Percentiles rank a stretch among this genome's conserved stretches.
phyloP scores from a whole-genome alignment of 2,888 invertebrate genomes.

The Spilarctia lutea region DNA sequence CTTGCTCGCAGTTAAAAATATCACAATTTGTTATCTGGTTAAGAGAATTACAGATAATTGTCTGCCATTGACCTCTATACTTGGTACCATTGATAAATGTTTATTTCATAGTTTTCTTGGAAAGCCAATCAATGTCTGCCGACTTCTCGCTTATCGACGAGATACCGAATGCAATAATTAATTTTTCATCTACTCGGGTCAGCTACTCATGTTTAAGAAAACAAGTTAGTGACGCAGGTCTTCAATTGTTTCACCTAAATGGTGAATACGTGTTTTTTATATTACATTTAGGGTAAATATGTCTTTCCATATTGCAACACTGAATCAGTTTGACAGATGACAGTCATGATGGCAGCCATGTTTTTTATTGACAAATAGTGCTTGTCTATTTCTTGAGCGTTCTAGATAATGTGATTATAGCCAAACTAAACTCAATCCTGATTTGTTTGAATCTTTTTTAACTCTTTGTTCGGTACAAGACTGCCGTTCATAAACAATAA shows the following conservation, averaged over 20 bases:
- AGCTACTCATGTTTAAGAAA: slow-evolving; percentile 20
- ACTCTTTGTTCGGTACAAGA: background rate
- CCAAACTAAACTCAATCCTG: no score
- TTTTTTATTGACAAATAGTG: no score
- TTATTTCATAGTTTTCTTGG: slow-evolving; percentile 47
- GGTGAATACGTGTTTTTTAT: no score
- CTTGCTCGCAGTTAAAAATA: background rate
- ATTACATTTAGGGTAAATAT: no score
- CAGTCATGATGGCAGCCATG: no score
- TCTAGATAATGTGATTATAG: no score
- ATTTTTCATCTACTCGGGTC: slow-evolving; percentile 29
- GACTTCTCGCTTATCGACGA: slow-evolving; percentile 26
- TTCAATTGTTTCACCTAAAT: background rate
- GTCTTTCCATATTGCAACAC: no score
- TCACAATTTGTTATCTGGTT: background rate
- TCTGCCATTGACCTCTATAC: slow-evolving; percentile 48
- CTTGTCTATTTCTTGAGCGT: no score
- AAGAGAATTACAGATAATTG: slow-evolving; percentile 30
- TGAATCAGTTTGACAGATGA: no score
- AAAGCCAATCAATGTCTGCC: slow-evolving; percentile 34
- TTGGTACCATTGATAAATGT: slow-evolving; percentile 39
- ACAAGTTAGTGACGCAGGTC: background rate
- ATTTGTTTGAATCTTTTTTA: no score
- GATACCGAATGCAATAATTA: slow-evolving; percentile 32
- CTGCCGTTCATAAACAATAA: background rate